Base-by-base conservation (phyloP, 2,113 vertebrate species). In the Mormyrus iriodes region DNA sequence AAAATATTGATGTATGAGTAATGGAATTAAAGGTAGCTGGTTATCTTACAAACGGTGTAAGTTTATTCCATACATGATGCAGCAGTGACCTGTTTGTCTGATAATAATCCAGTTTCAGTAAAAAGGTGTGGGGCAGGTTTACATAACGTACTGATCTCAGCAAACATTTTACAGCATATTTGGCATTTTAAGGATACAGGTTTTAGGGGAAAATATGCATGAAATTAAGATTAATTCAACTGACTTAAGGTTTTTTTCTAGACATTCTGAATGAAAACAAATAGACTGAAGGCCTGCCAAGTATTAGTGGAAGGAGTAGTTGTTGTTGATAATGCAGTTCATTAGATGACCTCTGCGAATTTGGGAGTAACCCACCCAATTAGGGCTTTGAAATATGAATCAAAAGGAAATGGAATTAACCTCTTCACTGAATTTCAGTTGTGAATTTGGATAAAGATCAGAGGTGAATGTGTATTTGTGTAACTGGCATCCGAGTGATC, bases 381-480 rank as follows among this genome's bases (percentile, higher is more conserved):
- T 85, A 24, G 48, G 48, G 44, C 48, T 85, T 85, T 15, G 24
- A 49, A 51, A 24, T 85, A 9, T 51, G 44, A 51, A 31, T 85
- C 46, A 51, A 79, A 42, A 79, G 73, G 35, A 79, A 79, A 79
- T 35, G 10, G 73, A 79, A 85, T 85, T 85, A 85, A 85, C 51
- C 48, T 48, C 42, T 85, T n/a, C 69, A 13, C 69, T 3, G 21
- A 31, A 35, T 76, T 85, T 85, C 46, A 49, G 44, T 51, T n/a
- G 83, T 85, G 83, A 51, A 85, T 48, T 48, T n/a, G 83, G 83
- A 85, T 85, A 85, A 85, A 85, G 83, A 85, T 85, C 48, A 85
- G 44, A 85, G 83, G 44, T 48, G 48, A 48, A 49, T 42, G 5
- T 79, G 73, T 15, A 79, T 79, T 85, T 48, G n/a, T 27, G 24